Base-by-base conservation (phyloP, 2,888 invertebrate genomes). In the Ceraclea dissimilis region DNA sequence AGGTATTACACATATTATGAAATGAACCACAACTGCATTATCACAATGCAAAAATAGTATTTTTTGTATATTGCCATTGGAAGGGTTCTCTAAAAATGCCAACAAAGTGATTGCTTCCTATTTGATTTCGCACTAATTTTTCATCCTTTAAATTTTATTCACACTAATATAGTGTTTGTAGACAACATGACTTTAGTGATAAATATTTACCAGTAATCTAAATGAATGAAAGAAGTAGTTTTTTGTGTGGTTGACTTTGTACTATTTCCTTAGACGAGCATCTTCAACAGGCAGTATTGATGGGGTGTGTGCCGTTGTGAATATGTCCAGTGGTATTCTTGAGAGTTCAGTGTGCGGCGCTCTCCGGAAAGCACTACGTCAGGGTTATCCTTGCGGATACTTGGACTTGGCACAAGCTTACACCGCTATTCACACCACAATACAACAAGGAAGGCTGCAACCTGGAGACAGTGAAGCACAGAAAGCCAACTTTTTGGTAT, bases 251-350 rank as follows among this genome's bases (percentile, higher is more conserved):
- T 31, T 31, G 31, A 8, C 31, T 8, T 31, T 31, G 31, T 8
- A 31, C 11, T 8, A 31, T 31, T 31, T n/a, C n/a, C n/a, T 31
- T 11, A 91, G 94, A 63, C 86, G 98, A 62, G 88, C 93, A n/a
- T 79, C 95, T 63, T 87, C 90, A 5, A 91, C 90, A 63, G 89
- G 90, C 67, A 95, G 92, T 68, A 82, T 97, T 57, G 97, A 98
- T 73, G 97, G 95, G 52, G 88, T 93, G 48, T 99, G 99, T 77
- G 96, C 93, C 2, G 91, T 95, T 64, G 85, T 99, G 22, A 99
- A 99, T 76, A 93, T 94, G 71, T 92, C 90, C 2, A 87, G 89
- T 64, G 82, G 90, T 1, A 83, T 90, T 60, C 76, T 99, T 58
- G 97, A 98, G 76, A 86, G 88, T 39, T 88, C 88, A 65, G 90